Base-by-base conservation (phyloP, 2,888 invertebrate genomes). In the Himalopsyche tibetana region DNA sequence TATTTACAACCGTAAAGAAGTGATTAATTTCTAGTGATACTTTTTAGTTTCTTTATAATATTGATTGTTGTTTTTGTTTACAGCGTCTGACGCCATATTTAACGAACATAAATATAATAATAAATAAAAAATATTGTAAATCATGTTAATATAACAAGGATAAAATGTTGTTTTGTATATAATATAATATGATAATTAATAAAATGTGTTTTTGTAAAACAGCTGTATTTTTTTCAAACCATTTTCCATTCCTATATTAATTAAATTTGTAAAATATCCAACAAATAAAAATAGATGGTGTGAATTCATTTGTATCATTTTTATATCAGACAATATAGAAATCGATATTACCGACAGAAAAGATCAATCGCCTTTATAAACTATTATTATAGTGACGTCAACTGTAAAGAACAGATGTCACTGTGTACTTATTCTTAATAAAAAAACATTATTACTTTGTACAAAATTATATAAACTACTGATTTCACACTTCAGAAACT, bases 151-250 rank as follows among this genome's bases (percentile, higher is more conserved):
- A 88, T 85, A 86, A 88, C 81, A 88, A 86, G 84, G 84, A 87
- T 87, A 86, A 88, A 88, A 87, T 87, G 87, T 88, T 88, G 88
- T 88, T 88, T 88, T 88, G 88, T 88, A 88, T 86, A 88, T 88
- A 88, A 88, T 87, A 88, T 87, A 88, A 88, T 86, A 87, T 84
- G 86, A 85, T 88, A 85, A 88, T 85, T 83, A 85, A 88, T 88
- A 88, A 88, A 88, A 87, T 86, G 88, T 88, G 88, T 87, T 85
- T 87, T 88, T 88, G 88, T 87, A 87, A 82, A 82, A 84, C 19
- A 51, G n/a, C 28, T 80, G 42, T 63, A 12, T 63, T 81, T 51
- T 2, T 51, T 81, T 63, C 40, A 55, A 28, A 80, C 56, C 19
- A 28, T 42, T 82, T 51, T 15, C 15, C 51, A 51, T 51, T 51